Evolutionary conservation across 2,797 vertebrate genomes (phyloP).

Genomic region (Cyclopterus lumpus): DNA sequence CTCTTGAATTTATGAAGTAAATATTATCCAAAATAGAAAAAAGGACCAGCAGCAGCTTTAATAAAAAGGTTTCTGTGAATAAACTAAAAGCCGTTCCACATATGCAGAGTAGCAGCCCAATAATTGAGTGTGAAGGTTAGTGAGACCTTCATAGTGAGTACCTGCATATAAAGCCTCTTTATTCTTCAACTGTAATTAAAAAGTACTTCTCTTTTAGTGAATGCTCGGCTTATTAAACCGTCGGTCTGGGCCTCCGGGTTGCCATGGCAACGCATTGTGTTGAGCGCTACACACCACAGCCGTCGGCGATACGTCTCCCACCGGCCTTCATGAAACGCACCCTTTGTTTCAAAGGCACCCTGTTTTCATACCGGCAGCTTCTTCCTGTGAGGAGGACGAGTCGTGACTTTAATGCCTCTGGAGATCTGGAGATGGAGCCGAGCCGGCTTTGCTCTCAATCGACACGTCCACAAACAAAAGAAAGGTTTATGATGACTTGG

Average conservation of each 20-base stretch:
- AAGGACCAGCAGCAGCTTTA: not conserved
- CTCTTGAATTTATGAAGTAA: not conserved
- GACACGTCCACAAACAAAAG: no score
- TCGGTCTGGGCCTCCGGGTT: conserved; percentile 45
- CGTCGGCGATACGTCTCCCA: conserved; percentile 42
- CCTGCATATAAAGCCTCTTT: not conserved
- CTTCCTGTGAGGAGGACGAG: no score
- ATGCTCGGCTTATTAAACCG: conserved; percentile 29
- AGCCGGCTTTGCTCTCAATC: no score
- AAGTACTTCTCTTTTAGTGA: conserved; percentile 35
- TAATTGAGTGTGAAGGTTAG: not conserved
- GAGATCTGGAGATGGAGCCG: no score
- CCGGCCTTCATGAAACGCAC: conserved; percentile 40
- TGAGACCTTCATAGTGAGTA: no score
- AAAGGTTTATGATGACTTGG: no score
- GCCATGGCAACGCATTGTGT: conserved; percentile 52
- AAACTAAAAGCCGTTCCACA: not conserved
- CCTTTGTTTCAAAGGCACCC: conserved; percentile 56
- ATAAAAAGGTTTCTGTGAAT: not conserved
- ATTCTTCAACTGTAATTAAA: conserved; percentile 38
- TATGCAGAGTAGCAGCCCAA: not conserved
- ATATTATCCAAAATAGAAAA: not conserved
- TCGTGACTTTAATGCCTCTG: no score
- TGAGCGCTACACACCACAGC: conserved; percentile 48
- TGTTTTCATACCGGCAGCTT: no score